These are phyloP conservation scores for Stictocephala bisonia DNA, from an alignment of 2,888 invertebrate species.

Conservation along the genomic window DNA sequence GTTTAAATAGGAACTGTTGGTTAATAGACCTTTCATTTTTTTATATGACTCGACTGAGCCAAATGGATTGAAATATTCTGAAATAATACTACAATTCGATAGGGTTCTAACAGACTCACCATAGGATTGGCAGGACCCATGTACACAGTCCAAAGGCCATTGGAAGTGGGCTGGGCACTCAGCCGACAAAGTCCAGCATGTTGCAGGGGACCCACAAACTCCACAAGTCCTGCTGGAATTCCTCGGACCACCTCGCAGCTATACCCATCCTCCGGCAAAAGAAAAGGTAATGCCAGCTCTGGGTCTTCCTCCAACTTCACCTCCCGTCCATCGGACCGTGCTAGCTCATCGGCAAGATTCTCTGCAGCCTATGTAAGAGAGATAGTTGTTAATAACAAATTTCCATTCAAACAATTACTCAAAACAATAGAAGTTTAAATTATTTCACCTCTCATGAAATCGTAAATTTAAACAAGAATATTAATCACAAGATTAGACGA, in stretches of 20 bases:
- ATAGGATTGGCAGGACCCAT: slow-evolving; percentile 62
- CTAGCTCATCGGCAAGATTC: slow-evolving; percentile 91
- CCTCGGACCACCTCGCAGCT: slow-evolving; percentile 96
- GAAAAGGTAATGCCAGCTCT: slow-evolving; percentile 87
- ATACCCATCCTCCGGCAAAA: slow-evolving; percentile 97
- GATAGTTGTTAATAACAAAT: no score
- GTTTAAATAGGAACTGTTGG: no score
- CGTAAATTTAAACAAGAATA: no score
- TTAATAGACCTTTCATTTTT: no score
- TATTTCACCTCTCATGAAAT: no score
- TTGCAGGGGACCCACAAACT: slow-evolving; percentile 86
- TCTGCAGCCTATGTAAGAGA: slow-evolving; percentile 83
- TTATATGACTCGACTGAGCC: no score
- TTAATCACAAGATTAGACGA: no score
- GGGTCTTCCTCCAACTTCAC: slow-evolving; percentile 90
- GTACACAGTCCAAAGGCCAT: slow-evolving; percentile 96
- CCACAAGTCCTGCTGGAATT: slow-evolving; percentile 89
- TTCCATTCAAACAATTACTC: no score
- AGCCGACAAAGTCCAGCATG: slow-evolving; percentile 89
- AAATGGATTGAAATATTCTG: no score
- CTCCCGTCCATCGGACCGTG: slow-evolving; percentile 90
- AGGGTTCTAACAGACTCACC: slow-evolving; percentile 52
- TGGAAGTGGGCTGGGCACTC: slow-evolving; percentile 89
- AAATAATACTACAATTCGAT: no score
- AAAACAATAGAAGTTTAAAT: no score